Base-by-base conservation (phyloP, 2,888 invertebrate genomes). In the Acronicta alni region DNA sequence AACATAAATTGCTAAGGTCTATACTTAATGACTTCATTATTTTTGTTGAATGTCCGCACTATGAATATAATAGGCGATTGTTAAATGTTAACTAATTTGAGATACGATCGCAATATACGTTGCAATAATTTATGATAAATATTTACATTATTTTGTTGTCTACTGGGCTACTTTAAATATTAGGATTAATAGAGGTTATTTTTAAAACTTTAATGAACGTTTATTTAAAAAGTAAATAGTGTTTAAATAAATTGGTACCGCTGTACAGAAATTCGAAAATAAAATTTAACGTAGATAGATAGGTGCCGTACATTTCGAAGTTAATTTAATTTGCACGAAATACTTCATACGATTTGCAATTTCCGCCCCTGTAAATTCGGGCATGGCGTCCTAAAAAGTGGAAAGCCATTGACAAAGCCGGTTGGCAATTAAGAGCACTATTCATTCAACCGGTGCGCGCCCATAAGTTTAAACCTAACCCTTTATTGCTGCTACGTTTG, bases 361-460 rank as follows among this genome's bases (percentile, higher is more conserved):
- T 75, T 78, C 67, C 74, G 69, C 67, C 67, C 67, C 72, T 77
- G 68, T 30, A 56, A 59, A 46, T 64, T 64, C 38, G 57, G 42
- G 53, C 73, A 67, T 66, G 67, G 65, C 60, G 51, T 47, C 67
- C 69, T 74, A 75, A 81, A 81, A 79, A 79, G 68, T 77, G 72
- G 69, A 74, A 65, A 67, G 66, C 74, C 64, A 79, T 74, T 57
- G 66, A 75, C 71, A 75, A 80, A 77, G 72, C 78, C 68, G 64
- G 67, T 54, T 68, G 65, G 81, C 77, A 82, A 82, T 82, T 82
- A 81, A 83, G 72, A 71, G 73, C 66, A 68, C 74, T 70, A 72
- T 75, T 77, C 75, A 78, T 78, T 76, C 79, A 72, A 65, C 67
- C 79, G 64, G 76, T 67, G 70, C 73, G 57, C 73, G 61, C 45